Conservation (phyloP, 2,888 invertebrate species). For the Macrosoma leucophasiata region DNA sequence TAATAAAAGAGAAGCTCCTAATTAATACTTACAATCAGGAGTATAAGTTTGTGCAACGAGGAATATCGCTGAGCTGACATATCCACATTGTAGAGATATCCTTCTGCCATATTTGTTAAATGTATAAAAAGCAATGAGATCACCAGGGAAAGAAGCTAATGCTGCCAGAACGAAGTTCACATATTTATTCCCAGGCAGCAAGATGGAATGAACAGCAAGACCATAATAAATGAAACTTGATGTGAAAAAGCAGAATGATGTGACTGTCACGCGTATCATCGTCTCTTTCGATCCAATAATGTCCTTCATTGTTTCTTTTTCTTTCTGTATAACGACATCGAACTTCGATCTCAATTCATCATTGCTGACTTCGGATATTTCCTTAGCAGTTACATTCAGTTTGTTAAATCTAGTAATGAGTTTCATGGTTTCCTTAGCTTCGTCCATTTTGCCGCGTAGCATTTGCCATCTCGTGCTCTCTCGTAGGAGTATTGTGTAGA, state of each 20-base stretch:
- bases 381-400: slow-evolving; percentile 35
- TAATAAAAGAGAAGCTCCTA: not conserved
- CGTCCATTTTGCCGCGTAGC: slow-evolving; percentile 42
- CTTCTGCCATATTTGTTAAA: slow-evolving; percentile 50
- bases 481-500: slow-evolving; percentile 39
- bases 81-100: slow-evolving; percentile 48
- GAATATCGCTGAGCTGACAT: slow-evolving; percentile 41
- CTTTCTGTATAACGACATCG: slow-evolving; percentile 43
- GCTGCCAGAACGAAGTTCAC: slow-evolving; percentile 51
- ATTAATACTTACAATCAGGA: slow-evolving; percentile 45
- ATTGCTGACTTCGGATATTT: slow-evolving; percentile 41
- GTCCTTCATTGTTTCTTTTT: slow-evolving; percentile 44
- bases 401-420: slow-evolving; percentile 43
- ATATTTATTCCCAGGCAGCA: slow-evolving; percentile 57
- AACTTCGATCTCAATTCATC: slow-evolving; percentile 42
- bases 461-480: slow-evolving; percentile 60
- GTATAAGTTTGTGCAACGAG: slow-evolving; percentile 44
- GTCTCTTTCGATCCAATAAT: slow-evolving; percentile 51
- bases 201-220: slow-evolving; percentile 44
- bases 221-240: slow-evolving; percentile 59
- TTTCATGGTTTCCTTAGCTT: slow-evolving; percentile 45
- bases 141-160: slow-evolving; percentile 53
- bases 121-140: slow-evolving; percentile 43
- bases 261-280: slow-evolving; percentile 44
- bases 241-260: slow-evolving; percentile 51